Evolutionary conservation across 2,113 vertebrate genomes (phyloP), one percentile per base, ranked within the genome.

Genomic region (Artemisiospiza belli): DNA sequence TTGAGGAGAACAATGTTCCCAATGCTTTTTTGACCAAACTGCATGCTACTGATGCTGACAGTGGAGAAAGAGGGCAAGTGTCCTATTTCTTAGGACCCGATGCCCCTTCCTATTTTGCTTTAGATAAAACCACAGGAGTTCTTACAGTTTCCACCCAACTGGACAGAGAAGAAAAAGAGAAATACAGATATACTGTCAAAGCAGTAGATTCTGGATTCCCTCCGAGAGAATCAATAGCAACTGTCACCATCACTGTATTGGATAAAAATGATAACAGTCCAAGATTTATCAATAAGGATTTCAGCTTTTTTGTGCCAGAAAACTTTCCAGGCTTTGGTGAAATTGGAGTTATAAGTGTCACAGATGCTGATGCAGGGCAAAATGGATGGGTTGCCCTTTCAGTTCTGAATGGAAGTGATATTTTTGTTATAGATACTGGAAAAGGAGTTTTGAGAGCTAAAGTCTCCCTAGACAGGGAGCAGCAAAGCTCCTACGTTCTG

Each of bases 211-310:
- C 98, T 84, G 99, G 99, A 21, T 98, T 97, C 16, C 99, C 99
- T 15, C 98, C 98, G 70, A 98, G 96, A 92, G 99, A 99, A 97
- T 98, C 99, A 1, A 98, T 99, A 64, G 99, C 99, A 69, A 99
- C 99, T 4, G 98, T 99, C 68, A 96, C 98, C 57, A 96, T 99
- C 89, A 99, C 98, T 0, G 99, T 99, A 14, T 92, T 98, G 95
- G 99, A 99, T 97, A 99, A 98, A 97, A 99, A 99, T 69, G 99
- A 99, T 98, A 99, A 99, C 97, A 99, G 98, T 72, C 99, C 99
- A 15, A 98, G 99, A 69, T 99, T 99, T 95, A 99, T 99, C 97
- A 99, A 99, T 95, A 99, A 99, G 94, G 99, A 99, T 95, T 99
- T 99, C 94, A 99, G 99, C 33, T 99, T 99, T 97, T 99, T 99